phyloP scores from a whole-genome alignment of 2,797 vertebrate genomes.

The Moxostoma hubbsi region DNA sequence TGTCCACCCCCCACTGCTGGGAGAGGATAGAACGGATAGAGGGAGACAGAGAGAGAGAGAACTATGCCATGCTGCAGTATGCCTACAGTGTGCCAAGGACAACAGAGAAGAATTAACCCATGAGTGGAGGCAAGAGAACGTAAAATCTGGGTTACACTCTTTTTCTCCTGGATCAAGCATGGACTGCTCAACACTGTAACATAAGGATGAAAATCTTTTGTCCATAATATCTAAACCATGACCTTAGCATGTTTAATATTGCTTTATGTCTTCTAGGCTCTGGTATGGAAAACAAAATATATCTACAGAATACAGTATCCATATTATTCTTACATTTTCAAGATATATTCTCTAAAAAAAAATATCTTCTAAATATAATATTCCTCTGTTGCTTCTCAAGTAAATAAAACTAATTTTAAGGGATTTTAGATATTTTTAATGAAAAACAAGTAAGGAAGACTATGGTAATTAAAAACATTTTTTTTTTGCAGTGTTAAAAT shows the following conservation, averaged over 20 bases:
- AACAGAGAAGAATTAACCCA: conserved; percentile 75
- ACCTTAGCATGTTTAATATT: neutral
- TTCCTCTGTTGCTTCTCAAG: no score
- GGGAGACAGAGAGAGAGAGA: conserved; percentile 54
- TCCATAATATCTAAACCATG: neutral
- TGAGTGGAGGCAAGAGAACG: conserved; percentile 60
- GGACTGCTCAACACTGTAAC: conserved; percentile 7
- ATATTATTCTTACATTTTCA: neutral
- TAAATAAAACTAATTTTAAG: no score
- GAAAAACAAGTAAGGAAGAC: no score
- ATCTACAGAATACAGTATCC: neutral
- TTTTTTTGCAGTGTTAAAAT: no score
- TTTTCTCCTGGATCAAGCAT: conserved; percentile 31
- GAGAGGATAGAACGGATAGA: conserved; percentile 53
- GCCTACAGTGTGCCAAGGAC: conserved; percentile 67
- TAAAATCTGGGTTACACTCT: conserved; percentile 40
- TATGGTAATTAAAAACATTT: no score
- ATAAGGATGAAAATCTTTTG: conserved; percentile 6
- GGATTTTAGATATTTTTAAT: no score
- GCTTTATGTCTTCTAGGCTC: neutral
- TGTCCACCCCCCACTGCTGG: conserved; percentile 51
- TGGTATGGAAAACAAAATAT: neutral
- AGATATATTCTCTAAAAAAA: no score
- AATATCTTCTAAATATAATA: no score
- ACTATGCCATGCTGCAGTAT: conserved; percentile 68